Conservation (phyloP, 2,113 vertebrate species). For the Tylochromis polylepis region DNA sequence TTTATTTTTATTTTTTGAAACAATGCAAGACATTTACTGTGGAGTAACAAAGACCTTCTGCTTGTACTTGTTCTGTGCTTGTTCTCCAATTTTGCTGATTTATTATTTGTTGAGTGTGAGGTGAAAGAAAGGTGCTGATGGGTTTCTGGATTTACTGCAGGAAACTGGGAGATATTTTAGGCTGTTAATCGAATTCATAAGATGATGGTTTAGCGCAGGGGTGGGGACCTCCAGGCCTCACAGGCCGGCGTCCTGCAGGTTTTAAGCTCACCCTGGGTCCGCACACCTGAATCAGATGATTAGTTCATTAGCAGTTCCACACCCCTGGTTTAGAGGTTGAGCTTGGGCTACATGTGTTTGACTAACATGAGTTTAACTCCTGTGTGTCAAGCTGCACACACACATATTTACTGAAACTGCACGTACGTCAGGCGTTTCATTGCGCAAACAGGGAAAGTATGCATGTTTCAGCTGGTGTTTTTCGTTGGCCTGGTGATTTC, state of each 20-base stretch:
- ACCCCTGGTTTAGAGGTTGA: not conserved
- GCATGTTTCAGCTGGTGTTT: not conserved
- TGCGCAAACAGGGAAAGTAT: not conserved
- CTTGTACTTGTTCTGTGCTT: not conserved
- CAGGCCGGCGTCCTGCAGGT: too few species aligned
- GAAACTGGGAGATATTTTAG: not conserved
- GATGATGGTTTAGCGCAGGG: too few species aligned
- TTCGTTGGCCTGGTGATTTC: not conserved
- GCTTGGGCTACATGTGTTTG: fast-evolving
- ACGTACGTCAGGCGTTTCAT: not conserved
- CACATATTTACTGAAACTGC: fast-evolving
- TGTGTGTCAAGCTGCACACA: not conserved
- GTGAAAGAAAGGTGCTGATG: not conserved
- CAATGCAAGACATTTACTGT: not conserved
- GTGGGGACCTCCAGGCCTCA: too few species aligned
- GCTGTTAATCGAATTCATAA: not conserved
- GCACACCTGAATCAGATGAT: too few species aligned
- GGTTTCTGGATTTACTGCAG: too few species aligned
- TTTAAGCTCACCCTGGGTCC: too few species aligned
- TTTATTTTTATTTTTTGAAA: fast-evolving
- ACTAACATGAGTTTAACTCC: not conserved
- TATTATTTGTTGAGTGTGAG: not conserved
- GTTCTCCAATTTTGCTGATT: not conserved
- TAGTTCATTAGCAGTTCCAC: too few species aligned
- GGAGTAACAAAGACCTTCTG: not conserved